Evolutionary conservation across 1,140 invertebrate species (phyloP), one percentile per base, ranked within the genome.

Genomic region (Pseudomyrmex concolor): DNA sequence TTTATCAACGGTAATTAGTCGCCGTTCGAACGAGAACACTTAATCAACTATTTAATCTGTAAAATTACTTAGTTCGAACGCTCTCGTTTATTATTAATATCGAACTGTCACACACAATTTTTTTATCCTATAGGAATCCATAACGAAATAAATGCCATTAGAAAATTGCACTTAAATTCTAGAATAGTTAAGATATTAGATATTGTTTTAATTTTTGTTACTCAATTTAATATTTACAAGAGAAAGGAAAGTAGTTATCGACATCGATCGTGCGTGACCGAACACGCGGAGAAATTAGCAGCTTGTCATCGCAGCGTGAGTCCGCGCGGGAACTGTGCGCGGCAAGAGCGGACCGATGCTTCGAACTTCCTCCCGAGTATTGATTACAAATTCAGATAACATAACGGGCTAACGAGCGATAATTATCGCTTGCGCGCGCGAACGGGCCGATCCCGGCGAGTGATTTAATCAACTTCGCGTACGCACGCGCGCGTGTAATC

Each of bases 341-440:
- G 34, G 17, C 45, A 45, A 50, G 45, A 50, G 1, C 22, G 15
- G 25, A 12, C 84, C 54, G 43, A 60, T 57, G 54, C 57, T 63
- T 76, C 67, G 59, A 60, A 62, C 78, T 84, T 87, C 71, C 80
- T 54, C 80, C 8, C 57, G 57, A 71, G 81, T 90, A 89, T 91
- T 87, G 88, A 91, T 91, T 90, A 89, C 88, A 84, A 85, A 90
- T 90, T 89, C 85, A 89, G 89, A 91, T 91, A 89, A 86, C 86
- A 88, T 89, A 90, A 89, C 83, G 68, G 83, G 81, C 88, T 91
- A 91, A 89, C 90, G 87, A 89, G 88, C 88, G 83, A 90, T 91
- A 91, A 91, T 91, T 91, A 90, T 90, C 88, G 82, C 85, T 64
- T 86, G 83, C 86, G 67, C 78, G 84, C 86, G 82, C 76, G 67